phyloP scores from a whole-genome alignment of 2,888 invertebrate species.

The Microplitis manilae region DNA sequence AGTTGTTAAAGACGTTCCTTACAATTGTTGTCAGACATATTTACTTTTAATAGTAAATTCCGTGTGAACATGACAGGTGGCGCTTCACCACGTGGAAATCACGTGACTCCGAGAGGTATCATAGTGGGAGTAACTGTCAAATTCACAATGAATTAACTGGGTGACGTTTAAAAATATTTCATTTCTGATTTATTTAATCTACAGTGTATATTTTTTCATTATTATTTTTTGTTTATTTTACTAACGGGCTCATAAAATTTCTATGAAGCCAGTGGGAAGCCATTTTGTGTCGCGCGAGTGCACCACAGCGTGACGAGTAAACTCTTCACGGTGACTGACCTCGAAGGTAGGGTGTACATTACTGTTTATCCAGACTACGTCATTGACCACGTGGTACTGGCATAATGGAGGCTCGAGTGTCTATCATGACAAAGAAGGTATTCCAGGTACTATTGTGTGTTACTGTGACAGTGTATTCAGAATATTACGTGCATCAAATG shows the following conservation, averaged over 20 bases:
- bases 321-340: conserved; percentile 44
- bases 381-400: conserved; percentile 45
- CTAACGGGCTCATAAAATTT: background rate
- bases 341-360: conserved; percentile 27
- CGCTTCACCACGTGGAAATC: background rate
- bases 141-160: background rate
- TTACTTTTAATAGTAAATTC: background rate
- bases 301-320: conserved; percentile 40
- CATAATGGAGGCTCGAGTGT: conserved; percentile 39
- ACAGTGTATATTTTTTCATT: background rate
- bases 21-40: conserved; percentile 3
- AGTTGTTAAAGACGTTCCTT: background rate
- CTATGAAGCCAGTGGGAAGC: conserved; percentile 21
- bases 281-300: conserved; percentile 40
- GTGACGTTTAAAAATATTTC: background rate
- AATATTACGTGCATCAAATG: background rate
- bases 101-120: background rate
- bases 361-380: conserved; percentile 29
- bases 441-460: background rate
- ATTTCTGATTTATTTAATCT: background rate
- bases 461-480: background rate
- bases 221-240: background rate
- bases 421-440: conserved; percentile 8
- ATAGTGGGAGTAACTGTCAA: background rate
- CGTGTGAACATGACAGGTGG: background rate